Evolutionary conservation across 2,113 vertebrate genomes (phyloP).

Genomic region (Muntiacus reevesi): DNA sequence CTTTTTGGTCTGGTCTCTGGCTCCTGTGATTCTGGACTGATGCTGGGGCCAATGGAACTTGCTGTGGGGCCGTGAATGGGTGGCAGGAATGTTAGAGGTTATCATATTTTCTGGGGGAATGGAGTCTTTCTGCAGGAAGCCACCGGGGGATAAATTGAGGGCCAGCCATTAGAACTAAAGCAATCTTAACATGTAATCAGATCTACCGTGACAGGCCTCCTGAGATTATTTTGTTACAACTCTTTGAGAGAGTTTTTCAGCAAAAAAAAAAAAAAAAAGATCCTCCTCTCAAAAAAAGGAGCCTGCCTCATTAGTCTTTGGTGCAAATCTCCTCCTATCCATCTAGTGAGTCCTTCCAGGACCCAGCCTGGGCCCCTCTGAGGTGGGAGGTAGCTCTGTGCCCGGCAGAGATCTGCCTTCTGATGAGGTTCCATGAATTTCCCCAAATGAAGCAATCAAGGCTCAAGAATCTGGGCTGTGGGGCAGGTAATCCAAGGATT

Average conservation of each 20-base stretch:
- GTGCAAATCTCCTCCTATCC: not conserved
- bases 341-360: not conserved
- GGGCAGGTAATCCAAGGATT: slow-evolving; percentile 43
- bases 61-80: not conserved
- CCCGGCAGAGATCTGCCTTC: not conserved
- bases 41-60: not conserved
- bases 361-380: not conserved
- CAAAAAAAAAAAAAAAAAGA: not conserved
- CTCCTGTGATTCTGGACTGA: not conserved
- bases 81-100: not conserved
- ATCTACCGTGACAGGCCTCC: not conserved
- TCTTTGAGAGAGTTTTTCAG: not conserved
- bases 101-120: not conserved
- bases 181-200: slow-evolving; percentile 47
- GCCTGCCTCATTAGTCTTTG: not conserved
- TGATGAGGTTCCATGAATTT: not conserved
- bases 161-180: not conserved
- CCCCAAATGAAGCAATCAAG: not conserved
- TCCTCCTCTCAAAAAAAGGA: not conserved
- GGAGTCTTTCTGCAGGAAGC: slow-evolving; percentile 29
- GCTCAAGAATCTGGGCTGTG: not conserved
- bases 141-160: not conserved
- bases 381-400: not conserved
- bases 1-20: not conserved
- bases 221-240: slow-evolving; percentile 14